Conservation (phyloP, 2,113 vertebrate genomes). For the Hipposideros armiger region DNA sequence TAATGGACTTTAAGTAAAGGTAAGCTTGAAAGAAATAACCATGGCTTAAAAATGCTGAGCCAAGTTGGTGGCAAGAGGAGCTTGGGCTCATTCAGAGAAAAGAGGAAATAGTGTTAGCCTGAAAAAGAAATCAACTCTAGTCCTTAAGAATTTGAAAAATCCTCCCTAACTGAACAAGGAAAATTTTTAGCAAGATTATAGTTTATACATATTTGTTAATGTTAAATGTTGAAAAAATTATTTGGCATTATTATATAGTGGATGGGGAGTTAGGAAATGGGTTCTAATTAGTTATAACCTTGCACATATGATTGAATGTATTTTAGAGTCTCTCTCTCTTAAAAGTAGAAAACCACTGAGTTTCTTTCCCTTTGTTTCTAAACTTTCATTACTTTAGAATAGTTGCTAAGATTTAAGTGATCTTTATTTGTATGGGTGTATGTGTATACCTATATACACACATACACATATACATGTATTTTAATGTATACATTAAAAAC, state of each 20-base stretch:
- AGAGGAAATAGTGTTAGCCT: background rate
- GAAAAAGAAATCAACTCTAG: background rate
- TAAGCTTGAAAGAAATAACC: slow-evolving; percentile 8
- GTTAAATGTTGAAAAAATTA: background rate
- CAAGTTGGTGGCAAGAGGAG: background rate
- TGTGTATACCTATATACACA: background rate
- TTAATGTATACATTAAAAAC: slow-evolving; percentile 47
- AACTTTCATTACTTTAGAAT: background rate
- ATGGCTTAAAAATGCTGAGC: background rate
- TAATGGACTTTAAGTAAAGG: background rate
- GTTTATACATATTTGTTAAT: background rate
- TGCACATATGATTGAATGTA: background rate
- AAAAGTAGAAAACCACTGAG: slow-evolving; percentile 7
- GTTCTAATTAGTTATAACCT: background rate
- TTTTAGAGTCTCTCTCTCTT: background rate
- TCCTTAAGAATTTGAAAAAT: background rate
- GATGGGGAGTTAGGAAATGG: background rate
- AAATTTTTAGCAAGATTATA: background rate
- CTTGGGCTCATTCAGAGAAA: background rate
- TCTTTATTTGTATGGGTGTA: background rate
- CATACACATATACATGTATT: background rate
- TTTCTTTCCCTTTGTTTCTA: background rate
- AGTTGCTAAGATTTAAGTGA: background rate
- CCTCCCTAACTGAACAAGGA: background rate
- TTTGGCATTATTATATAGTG: background rate